Conservation (phyloP, 2,797 vertebrate species). For the Oryzias sinensis region DNA sequence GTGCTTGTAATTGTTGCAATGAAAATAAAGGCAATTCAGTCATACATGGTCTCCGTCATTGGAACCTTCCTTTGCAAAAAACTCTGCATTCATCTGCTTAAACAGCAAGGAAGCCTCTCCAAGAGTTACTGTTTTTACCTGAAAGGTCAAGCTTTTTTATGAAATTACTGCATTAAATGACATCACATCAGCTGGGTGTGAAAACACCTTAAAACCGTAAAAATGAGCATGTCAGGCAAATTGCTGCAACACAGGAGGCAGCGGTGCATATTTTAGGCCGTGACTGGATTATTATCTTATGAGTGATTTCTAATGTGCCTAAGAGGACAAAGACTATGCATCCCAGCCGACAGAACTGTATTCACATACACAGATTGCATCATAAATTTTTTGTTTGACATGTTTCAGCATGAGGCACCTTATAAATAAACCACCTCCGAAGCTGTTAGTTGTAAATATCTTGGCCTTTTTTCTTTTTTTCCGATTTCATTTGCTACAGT, state of each 20-base stretch:
- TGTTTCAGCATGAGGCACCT: background rate
- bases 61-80: no score
- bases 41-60: no score
- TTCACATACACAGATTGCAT: conserved; percentile 4
- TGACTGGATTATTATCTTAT: background rate
- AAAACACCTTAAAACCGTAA: background rate
- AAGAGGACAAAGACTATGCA: background rate
- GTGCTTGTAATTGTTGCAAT: no score
- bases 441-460: background rate
- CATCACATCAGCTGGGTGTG: background rate
- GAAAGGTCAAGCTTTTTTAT: conserved; percentile 1
- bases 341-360: background rate
- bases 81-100: no score
- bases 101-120: no score
- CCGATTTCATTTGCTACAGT: background rate
- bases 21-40: no score
- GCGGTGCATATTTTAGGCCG: background rate
- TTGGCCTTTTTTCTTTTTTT: background rate
- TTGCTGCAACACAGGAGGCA: background rate
- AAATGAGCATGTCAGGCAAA: background rate
- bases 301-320: background rate
- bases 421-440: background rate
- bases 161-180: background rate
- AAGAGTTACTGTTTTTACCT: no score
- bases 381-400: conserved; percentile 2